These are phyloP conservation scores for Iguana delicatissima DNA, from an alignment of 2,797 vertebrate species.

Conservation along the genomic window DNA sequence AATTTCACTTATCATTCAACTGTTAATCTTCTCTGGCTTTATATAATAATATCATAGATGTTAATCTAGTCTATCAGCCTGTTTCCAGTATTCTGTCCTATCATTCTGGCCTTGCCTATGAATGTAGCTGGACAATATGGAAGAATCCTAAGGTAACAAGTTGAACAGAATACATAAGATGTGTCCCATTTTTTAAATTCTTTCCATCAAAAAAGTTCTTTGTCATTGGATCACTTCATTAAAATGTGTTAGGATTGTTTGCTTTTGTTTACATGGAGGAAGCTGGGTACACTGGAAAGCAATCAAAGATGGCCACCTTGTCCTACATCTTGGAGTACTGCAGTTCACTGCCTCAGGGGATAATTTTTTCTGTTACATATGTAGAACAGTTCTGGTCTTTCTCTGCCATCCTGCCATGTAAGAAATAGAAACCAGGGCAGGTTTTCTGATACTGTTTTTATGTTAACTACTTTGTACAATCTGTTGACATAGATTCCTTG, in stretches of 20 bases:
- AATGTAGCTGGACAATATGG: not conserved
- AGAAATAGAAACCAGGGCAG: not conserved
- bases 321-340: not conserved
- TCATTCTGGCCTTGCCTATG: not conserved
- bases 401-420: not conserved
- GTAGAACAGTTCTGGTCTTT: not conserved
- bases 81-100: not conserved
- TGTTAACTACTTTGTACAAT: not conserved
- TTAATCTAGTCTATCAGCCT: conserved; percentile 32
- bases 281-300: not conserved
- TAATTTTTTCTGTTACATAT: not conserved
- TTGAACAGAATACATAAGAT: not conserved
- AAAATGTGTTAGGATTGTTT: not conserved
- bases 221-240: not conserved
- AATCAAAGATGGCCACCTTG: not conserved
- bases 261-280: not conserved
- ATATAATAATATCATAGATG: not conserved
- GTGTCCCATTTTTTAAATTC: not conserved
- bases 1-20: conserved; percentile 2
- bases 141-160: not conserved
- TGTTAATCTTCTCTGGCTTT: conserved; percentile 1
- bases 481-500: not conserved
- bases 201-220: not conserved
- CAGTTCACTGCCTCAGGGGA: not conserved
- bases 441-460: not conserved